These are phyloP conservation scores for Drosophila neotestacea DNA, from an alignment of 2,888 invertebrate genomes.

Conservation along the genomic window DNA sequence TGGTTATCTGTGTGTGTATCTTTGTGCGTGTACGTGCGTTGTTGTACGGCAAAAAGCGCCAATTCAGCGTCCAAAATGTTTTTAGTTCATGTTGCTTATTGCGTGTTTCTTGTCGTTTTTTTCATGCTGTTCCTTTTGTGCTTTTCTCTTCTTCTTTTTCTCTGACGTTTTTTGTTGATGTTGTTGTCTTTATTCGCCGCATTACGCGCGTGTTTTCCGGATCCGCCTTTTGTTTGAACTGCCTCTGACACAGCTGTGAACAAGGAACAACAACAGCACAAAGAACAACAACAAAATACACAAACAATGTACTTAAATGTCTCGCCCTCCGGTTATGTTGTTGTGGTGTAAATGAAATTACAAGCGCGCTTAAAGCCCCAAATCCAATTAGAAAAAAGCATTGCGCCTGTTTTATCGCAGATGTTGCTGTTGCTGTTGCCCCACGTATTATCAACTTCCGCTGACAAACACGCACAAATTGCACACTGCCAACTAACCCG, in stretches of 20 bases:
- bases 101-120: slow-evolving; percentile 60
- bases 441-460: slow-evolving; percentile 35
- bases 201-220: slow-evolving; percentile 68
- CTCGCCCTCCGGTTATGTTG: slow-evolving; percentile 44
- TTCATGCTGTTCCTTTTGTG: slow-evolving; percentile 33
- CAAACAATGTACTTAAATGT: slow-evolving; percentile 77
- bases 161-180: slow-evolving; percentile 4
- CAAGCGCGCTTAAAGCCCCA: slow-evolving; percentile 77
- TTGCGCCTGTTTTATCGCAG: slow-evolving; percentile 59
- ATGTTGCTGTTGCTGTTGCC: slow-evolving; percentile 27
- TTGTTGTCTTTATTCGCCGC: slow-evolving; percentile 47
- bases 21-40: slow-evolving; percentile 9
- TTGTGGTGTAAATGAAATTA: slow-evolving; percentile 77
- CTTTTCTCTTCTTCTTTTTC: slow-evolving; percentile 8
- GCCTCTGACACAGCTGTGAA: slow-evolving; percentile 51
- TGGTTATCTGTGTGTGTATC: background rate
- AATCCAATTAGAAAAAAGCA: slow-evolving; percentile 78
- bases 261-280: slow-evolving; percentile 28
- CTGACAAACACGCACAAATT: slow-evolving; percentile 36
- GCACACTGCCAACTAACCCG: slow-evolving; percentile 7
- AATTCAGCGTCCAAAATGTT: slow-evolving; percentile 70
- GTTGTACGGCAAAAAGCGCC: slow-evolving; percentile 53
- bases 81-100: slow-evolving; percentile 63
- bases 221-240: slow-evolving; percentile 70
- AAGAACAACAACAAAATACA: slow-evolving; percentile 32